These are phyloP conservation scores for Erinaceus europaeus DNA, from an alignment of 2,113 vertebrate genomes.

Conservation along the genomic window DNA sequence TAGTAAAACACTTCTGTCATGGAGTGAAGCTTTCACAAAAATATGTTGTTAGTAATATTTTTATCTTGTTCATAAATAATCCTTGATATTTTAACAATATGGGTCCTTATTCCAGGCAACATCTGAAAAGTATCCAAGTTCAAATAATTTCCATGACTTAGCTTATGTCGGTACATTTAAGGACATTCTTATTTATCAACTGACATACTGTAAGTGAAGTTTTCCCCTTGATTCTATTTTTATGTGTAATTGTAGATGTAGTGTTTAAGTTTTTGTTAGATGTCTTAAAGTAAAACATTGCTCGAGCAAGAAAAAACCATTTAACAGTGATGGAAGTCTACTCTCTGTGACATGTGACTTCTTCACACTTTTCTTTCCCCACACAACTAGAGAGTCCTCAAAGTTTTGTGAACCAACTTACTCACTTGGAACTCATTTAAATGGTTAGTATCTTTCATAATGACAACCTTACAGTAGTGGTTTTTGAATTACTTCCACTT, in stretches of 20 bases:
- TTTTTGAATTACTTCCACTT: conserved; percentile 9
- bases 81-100: not conserved
- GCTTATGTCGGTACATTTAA: conserved; percentile 4
- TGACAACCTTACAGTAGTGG: not conserved
- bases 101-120: not conserved
- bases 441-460: conserved; percentile 19
- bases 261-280: not conserved
- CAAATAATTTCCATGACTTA: conserved; percentile 8
- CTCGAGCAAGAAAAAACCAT: not conserved
- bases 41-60: not conserved
- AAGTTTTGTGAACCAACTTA: conserved; percentile 39
- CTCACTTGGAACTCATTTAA: conserved; percentile 12
- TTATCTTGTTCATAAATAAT: not conserved
- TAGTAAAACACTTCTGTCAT: no score
- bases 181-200: conserved; percentile 1
- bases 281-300: conserved; percentile 1
- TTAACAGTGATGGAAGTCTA: conserved; percentile 24
- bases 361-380: not conserved
- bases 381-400: conserved; percentile 32
- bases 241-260: not conserved
- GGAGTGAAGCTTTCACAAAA: conserved; percentile 22
- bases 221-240: not conserved
- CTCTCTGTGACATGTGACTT: not conserved
- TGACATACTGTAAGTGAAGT: not conserved
- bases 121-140: not conserved